Evolutionary conservation across 2,888 invertebrate species (phyloP).

Genomic region (Slavum lentiscoides): DNA sequence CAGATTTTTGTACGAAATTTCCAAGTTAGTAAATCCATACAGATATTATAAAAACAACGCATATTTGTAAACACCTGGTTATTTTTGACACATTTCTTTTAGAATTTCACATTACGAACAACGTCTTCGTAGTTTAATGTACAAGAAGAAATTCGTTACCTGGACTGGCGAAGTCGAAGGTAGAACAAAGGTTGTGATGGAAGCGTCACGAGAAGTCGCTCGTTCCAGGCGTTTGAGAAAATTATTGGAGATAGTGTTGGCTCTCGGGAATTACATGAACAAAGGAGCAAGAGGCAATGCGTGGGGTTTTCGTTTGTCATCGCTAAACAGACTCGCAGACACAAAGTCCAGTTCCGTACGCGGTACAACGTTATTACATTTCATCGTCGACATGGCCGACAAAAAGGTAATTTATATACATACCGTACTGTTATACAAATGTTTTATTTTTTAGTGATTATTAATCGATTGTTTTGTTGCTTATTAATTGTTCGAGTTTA

Average conservation of each 20-base stretch:
- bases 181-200: constrained; percentile 82
- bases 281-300: constrained; percentile 86
- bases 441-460: neutral
- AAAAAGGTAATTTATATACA: constrained; percentile 52
- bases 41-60: neutral
- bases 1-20: constrained; percentile 93
- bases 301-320: constrained; percentile 84
- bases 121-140: constrained; percentile 78
- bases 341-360: constrained; percentile 90
- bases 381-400: constrained; percentile 66
- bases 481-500: constrained; percentile 60
- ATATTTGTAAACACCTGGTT: neutral
- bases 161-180: constrained; percentile 84
- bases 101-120: constrained; percentile 86
- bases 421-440: neutral
- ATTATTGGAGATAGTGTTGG: constrained; percentile 83
- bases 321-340: constrained; percentile 88
- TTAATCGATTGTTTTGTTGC: neutral
- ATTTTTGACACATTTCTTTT: constrained; percentile 26
- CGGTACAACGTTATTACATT: constrained; percentile 89
- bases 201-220: constrained; percentile 84
- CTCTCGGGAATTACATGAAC: constrained; percentile 95
- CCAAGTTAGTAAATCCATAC: constrained; percentile 69
- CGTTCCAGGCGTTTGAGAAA: constrained; percentile 77
- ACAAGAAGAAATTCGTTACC: constrained; percentile 91